Conservation (phyloP, 1,140 invertebrate species). For the Drosophila pseudoananassae region DNA sequence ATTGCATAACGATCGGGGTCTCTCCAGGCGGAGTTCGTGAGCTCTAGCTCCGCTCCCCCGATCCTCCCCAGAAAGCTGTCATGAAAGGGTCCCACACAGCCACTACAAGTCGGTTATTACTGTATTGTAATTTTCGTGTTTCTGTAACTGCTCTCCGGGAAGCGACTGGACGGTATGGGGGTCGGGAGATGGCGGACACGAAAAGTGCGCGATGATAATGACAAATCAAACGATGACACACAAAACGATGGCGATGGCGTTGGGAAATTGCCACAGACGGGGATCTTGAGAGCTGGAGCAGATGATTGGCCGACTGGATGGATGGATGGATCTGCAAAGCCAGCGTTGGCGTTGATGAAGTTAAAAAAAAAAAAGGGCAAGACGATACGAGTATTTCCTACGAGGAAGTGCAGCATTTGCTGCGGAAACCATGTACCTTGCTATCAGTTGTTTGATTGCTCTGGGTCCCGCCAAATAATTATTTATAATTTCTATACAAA, state of each 20-base stretch:
- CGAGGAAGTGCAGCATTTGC: slow-evolving; percentile 69
- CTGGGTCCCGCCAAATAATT: slow-evolving; percentile 61
- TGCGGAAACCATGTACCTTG: slow-evolving; percentile 7
- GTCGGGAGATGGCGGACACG: slow-evolving; percentile 36
- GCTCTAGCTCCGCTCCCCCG: slow-evolving; percentile 16
- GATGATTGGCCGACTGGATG: slow-evolving; percentile 65
- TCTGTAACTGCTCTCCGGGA: slow-evolving; percentile 45
- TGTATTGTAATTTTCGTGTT: slow-evolving; percentile 81
- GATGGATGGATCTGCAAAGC: slow-evolving; percentile 31
- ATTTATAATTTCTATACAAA: slow-evolving; percentile 72
- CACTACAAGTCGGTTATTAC: slow-evolving; percentile 67
- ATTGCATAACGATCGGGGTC: slow-evolving; percentile 35
- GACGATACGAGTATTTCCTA: slow-evolving; percentile 19
- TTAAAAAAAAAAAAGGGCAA: slow-evolving; percentile 9
- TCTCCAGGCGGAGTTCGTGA: slow-evolving; percentile 26
- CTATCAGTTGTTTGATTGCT: slow-evolving; percentile 50
- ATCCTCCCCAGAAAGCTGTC: slow-evolving; percentile 6
- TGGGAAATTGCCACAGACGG: slow-evolving; percentile 66
- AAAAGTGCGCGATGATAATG: slow-evolving; percentile 77
- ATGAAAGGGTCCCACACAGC: slow-evolving; percentile 58
- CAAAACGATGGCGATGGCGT: slow-evolving; percentile 72
- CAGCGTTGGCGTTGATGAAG: slow-evolving; percentile 52
- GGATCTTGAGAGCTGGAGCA: slow-evolving; percentile 19
- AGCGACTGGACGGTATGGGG: background rate
- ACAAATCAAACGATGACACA: slow-evolving; percentile 83